Conservation (phyloP, 37 sponge, comb jelly and placozoan genomes). For the Halisarca cf. caerulea region DNA sequence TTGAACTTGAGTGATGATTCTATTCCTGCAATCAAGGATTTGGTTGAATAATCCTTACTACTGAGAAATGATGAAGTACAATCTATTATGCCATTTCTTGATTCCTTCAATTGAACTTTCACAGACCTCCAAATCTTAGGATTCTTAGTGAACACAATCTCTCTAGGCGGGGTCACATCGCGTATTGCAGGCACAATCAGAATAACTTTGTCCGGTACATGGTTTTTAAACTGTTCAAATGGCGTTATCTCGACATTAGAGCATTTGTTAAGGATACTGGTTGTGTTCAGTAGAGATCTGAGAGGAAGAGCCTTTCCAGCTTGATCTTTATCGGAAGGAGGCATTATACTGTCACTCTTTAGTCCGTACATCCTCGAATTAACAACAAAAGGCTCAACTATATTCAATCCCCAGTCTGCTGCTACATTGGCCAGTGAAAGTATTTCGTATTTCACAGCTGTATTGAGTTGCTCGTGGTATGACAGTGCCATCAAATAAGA, state of each 20-base stretch:
- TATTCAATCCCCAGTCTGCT: conserved; percentile 32
- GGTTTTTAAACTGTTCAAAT: background rate
- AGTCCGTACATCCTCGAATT: conserved; percentile 42
- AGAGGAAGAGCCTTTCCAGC: background rate
- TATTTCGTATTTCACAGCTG: conserved; percentile 32
- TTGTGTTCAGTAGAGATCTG: background rate
- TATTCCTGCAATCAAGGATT: background rate
- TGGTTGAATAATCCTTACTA: background rate
- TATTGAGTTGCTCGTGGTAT: conserved; percentile 48
- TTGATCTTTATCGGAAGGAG: background rate
- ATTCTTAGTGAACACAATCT: background rate
- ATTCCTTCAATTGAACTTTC: background rate
- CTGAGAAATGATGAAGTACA: background rate
- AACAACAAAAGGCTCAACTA: conserved; percentile 43
- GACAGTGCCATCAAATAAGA: conserved; percentile 45
- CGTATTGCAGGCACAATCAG: background rate
- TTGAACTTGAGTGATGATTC: too few species aligned
- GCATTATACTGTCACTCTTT: background rate
- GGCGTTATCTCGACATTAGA: background rate
- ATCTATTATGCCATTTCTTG: background rate
- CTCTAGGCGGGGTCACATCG: background rate
- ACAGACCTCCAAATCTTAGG: background rate
- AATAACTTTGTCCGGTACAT: background rate
- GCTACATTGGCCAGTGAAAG: conserved; percentile 38
- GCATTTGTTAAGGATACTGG: background rate